Base-by-base conservation (phyloP, 1,140 invertebrate species). In the Manduca sexta region DNA sequence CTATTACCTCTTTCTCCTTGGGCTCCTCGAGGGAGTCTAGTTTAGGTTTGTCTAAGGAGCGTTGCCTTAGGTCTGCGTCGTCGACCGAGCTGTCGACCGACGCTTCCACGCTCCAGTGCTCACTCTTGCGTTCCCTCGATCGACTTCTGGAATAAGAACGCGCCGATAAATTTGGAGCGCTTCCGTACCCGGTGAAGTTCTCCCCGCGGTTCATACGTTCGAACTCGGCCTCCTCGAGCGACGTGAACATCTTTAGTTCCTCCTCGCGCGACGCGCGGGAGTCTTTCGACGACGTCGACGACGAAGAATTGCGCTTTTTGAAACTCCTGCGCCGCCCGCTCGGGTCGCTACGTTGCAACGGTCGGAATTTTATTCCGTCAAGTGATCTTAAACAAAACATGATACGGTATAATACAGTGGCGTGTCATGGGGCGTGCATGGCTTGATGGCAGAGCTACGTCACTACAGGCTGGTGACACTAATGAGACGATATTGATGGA, bases 201-300 rank as follows among this genome's bases (percentile, higher is more conserved):
- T 68, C 68, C 37, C 63, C 65, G 43, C 51, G 63, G 56, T 63
- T 70, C 63, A 77, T 78, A 63, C 64, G 69, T 64, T 83, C 79
- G 47, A 88, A 85, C 55, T 90, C 88, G 49, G 87, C 86, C 69
- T 89, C 88, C 65, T 90, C 89, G 44, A 90, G 77, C 33, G 88
- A 89, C 42, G 88, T 89, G 49, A 90, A 89, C 75, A 88, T 87
- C 67, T 87, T 87, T 14, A 89, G 66, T 66, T 90, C 89, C 54
- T 90, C 88, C 49, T 90, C 89, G 13, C 88, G 87, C 13, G 86
- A 88, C 34, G 88, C 88, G 45, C 86, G 83, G 48, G 77, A 89
- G 5, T 89, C 88, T 52, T 70, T 79, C 16, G 88, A 89, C 10
- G 87, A 89, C 64, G 87, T 88, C 16, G 88, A 89, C 43, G 84